These are phyloP conservation scores for Oreohelix idahoensis DNA, from an alignment of 1,140 invertebrate genomes.

Conservation along the genomic window DNA sequence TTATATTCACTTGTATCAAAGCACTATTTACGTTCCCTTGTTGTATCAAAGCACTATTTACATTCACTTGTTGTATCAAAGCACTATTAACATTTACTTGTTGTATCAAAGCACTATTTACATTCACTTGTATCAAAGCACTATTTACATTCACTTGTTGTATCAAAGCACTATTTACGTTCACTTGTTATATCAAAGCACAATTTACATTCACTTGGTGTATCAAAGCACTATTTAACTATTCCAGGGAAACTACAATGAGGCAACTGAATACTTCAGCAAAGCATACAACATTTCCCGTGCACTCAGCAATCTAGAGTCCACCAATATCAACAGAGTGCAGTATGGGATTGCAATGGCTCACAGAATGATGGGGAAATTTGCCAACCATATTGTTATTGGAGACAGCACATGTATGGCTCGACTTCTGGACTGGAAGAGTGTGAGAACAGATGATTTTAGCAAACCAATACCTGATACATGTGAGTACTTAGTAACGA, in stretches of 20 bases:
- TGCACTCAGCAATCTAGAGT: constrained; percentile 58
- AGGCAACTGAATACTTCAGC: constrained; percentile 71
- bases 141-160: no score
- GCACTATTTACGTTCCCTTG: no score
- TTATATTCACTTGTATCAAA: no score
- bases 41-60: no score
- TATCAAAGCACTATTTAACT: constrained; percentile 20
- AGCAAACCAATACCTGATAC: constrained; percentile 63
- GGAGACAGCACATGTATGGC: constrained; percentile 54
- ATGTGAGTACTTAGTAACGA: constrained; percentile 45
- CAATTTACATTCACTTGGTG: no score
- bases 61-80: no score
- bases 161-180: no score
- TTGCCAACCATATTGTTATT: constrained; percentile 58
- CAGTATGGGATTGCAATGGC: constrained; percentile 70
- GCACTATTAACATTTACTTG: no score
- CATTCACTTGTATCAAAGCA: no score
- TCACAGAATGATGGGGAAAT: constrained; percentile 65
- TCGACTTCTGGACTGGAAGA: constrained; percentile 69
- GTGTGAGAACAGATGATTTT: constrained; percentile 64
- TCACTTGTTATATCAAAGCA: no score
- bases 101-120: no score
- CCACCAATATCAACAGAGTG: constrained; percentile 67
- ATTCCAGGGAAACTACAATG: constrained; percentile 68
- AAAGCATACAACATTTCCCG: constrained; percentile 71